Base-by-base conservation (phyloP, 2,113 vertebrate genomes). In the Leptobrachium leishanense region DNA sequence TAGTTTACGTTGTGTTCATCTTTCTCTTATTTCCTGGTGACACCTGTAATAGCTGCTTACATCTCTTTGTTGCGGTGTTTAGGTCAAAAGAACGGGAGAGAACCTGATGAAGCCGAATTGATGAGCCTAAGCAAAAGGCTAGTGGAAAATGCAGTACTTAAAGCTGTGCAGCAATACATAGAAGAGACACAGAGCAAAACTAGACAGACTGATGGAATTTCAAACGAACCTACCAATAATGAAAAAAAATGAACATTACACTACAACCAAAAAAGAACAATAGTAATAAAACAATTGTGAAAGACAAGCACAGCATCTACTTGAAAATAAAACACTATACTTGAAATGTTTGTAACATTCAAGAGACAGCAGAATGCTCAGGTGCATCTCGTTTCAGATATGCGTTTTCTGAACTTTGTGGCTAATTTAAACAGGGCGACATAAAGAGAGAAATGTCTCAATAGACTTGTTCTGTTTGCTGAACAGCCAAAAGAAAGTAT, bases 121-220 rank as follows among this genome's bases (percentile, higher is more conserved):
- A 82, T 95, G 85, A 94, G 90, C 88, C 90, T 96, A 85, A 96
- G 95, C 86, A 95, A 93, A 84, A 92, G 89, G 84, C 89, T 96
- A 90, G 95, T 96, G 91, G 95, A 96, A 85, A 95, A 92, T 0
- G 95, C 94, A 0, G 94, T 96, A 85, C 92, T 94, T 68, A 93
- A 93, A 85, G 95, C 95, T 2, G 92, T 96, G 43, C 95, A 96
- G 82, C 95, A 96, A 39, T 96, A 94, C 84, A 88, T 93, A 88
- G 94, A 96, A 83, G 95, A 96, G 86, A 95, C 93, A 0, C 94
- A 93, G 81, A 90, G 83, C 87, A 94, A 91, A 86, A 82, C 69
- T 85, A 89, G 86, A 84, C 89, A 89, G 68, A 85, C 88, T 87
- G 89, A 92, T 83, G 92, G 84, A 77, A 92, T 84, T 82, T 86